These are phyloP conservation scores for Brachionus angularis DNA, from an alignment of 1,140 invertebrate genomes.

Conservation along the genomic window DNA sequence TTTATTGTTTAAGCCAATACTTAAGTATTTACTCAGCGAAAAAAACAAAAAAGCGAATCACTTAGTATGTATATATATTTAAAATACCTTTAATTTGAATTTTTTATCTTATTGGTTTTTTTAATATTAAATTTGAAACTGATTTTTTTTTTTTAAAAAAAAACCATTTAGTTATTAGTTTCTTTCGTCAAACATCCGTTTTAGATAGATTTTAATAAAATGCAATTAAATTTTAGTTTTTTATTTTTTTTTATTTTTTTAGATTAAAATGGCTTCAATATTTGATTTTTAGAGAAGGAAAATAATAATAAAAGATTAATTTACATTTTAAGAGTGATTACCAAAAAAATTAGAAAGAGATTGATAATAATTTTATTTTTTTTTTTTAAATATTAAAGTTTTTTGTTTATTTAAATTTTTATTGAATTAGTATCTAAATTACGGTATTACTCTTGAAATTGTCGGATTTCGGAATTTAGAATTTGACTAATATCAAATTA, in stretches of 20 bases:
- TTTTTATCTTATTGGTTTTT: no score
- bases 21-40: background rate
- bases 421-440: background rate
- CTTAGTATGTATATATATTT: slow-evolving; percentile 5
- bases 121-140: no score
- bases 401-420: background rate
- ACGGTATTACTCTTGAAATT: no score
- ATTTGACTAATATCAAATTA: slow-evolving; percentile 41
- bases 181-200: slow-evolving; percentile 36
- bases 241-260: slow-evolving; percentile 10
- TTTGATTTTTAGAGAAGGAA: no score
- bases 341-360: background rate
- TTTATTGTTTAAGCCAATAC: no score
- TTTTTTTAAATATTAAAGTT: background rate
- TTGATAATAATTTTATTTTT: background rate
- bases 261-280: background rate
- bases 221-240: no score
- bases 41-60: background rate
- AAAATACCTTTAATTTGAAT: slow-evolving; percentile 21
- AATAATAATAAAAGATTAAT: slow-evolving; percentile 33
- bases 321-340: slow-evolving; percentile 39
- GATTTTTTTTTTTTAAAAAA: slow-evolving; percentile 32
- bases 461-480: no score
- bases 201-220: background rate
- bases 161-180: slow-evolving; percentile 38